Percentiles rank a stretch among this genome's conserved stretches.
Conservation (phyloP, 2,113 vertebrate species). For the Amblyornis subalaris region DNA sequence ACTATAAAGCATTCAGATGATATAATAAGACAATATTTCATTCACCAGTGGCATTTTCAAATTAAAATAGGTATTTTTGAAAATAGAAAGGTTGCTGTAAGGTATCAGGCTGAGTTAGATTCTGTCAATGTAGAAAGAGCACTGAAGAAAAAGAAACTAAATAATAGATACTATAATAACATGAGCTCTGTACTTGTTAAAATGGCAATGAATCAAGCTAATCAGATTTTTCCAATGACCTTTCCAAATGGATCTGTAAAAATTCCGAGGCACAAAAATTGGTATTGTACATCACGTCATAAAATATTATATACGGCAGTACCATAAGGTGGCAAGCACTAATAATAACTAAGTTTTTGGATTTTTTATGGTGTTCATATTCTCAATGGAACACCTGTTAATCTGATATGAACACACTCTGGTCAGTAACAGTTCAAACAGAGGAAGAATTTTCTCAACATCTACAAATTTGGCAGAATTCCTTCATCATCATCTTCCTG, state of each 20-base stretch:
- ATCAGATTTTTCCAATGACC: slow-evolving; percentile 9
- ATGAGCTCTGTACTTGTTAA: not conserved
- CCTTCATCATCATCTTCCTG: not conserved
- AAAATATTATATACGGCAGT: not conserved
- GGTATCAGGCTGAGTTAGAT: not conserved
- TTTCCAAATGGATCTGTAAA: slow-evolving; percentile 32
- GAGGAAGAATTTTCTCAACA: not conserved
- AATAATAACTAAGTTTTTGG: not conserved
- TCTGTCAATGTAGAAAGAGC: not conserved
- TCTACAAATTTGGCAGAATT: slow-evolving; percentile 21
- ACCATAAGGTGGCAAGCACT: not conserved
- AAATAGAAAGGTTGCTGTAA: not conserved
- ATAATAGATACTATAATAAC: not conserved
- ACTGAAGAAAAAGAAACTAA: not conserved
- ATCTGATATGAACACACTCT: not conserved
- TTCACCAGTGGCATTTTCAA: not conserved
- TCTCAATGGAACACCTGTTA: not conserved
- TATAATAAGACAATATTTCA: not conserved
- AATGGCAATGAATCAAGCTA: slow-evolving; percentile 35
- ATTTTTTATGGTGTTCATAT: not conserved
- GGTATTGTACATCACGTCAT: not conserved
- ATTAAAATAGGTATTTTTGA: not conserved
- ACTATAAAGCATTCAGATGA: not conserved
- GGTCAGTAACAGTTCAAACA: not conserved
- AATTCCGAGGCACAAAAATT: slow-evolving; percentile 11